These are phyloP conservation scores for Heliconius charithonia DNA, from an alignment of 2,888 invertebrate genomes.

Conservation along the genomic window DNA sequence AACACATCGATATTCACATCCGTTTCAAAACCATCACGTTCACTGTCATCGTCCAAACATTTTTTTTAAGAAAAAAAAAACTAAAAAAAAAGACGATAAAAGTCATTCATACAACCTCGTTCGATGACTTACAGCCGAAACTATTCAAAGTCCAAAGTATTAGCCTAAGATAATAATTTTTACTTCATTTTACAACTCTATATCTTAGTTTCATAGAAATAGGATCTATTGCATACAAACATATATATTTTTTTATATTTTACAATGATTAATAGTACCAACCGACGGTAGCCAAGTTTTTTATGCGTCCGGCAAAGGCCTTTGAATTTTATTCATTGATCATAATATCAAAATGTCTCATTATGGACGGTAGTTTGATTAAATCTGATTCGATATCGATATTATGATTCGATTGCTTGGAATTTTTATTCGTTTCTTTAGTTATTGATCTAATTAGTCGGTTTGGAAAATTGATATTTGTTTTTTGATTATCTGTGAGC, in stretches of 20 bases:
- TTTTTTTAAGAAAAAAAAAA: constrained; percentile 23
- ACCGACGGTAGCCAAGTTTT: constrained; percentile 67
- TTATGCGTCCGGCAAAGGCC: constrained; percentile 66
- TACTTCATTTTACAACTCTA: constrained; percentile 27
- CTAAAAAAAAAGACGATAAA: constrained; percentile 40
- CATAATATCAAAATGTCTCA: constrained; percentile 66
- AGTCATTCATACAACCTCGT: constrained; percentile 48
- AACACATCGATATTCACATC: constrained; percentile 10
- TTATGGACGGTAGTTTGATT: constrained; percentile 56
- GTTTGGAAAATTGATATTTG: not conserved
- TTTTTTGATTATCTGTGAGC: not conserved
- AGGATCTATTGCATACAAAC: constrained; percentile 32
- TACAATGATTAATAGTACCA: constrained; percentile 74
- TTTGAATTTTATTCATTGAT: constrained; percentile 70
- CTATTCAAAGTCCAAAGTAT: constrained; percentile 50
- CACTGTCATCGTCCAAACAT: constrained; percentile 15
- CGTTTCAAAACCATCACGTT: constrained; percentile 7
- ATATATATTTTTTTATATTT: constrained; percentile 26
- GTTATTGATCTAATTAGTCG: not conserved
- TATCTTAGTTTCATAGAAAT: constrained; percentile 31
- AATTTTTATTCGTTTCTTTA: constrained; percentile 6
- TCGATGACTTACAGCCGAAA: constrained; percentile 47
- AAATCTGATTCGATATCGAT: constrained; percentile 67
- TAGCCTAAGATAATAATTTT: constrained; percentile 29
- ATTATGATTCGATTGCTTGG: constrained; percentile 47